Conservation (phyloP, 2,797 vertebrate genomes). For the Schizopygopsis pylzovi region DNA sequence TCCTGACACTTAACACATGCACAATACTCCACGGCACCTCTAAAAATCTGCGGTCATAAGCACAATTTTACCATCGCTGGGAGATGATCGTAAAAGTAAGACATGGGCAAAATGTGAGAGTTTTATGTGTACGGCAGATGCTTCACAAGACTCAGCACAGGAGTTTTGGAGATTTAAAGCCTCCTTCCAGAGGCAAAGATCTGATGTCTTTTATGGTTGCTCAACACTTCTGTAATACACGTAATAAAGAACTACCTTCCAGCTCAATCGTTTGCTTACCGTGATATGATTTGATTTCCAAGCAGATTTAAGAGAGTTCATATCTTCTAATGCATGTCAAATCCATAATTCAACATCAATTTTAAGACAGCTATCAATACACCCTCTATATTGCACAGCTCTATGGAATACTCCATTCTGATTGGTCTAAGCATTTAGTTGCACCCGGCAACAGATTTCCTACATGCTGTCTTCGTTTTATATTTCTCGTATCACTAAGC, state of each 20-base stretch:
- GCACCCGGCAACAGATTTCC: neutral
- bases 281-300: constrained; percentile 12
- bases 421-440: neutral
- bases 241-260: neutral
- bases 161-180: constrained; percentile 51
- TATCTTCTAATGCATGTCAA: constrained; percentile 17
- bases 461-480: neutral
- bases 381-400: neutral
- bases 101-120: constrained; percentile 37
- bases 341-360: constrained; percentile 9
- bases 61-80: constrained; percentile 55
- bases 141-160: constrained; percentile 52
- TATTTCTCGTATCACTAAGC: neutral
- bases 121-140: constrained; percentile 37
- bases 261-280: neutral
- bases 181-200: constrained; percentile 39
- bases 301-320: constrained; percentile 5
- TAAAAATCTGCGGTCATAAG: constrained; percentile 56
- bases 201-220: constrained; percentile 47
- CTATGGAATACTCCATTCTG: neutral
- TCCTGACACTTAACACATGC: constrained; percentile 59
- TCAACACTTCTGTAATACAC: constrained; percentile 19
- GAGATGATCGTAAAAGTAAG: constrained; percentile 52
- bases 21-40: constrained; percentile 47
- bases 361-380: neutral